A percentile compares a stretch with the other conserved stretches of the same genome.
Conservation (phyloP, 1,140 invertebrate genomes). For the Dysdera silvatica region DNA sequence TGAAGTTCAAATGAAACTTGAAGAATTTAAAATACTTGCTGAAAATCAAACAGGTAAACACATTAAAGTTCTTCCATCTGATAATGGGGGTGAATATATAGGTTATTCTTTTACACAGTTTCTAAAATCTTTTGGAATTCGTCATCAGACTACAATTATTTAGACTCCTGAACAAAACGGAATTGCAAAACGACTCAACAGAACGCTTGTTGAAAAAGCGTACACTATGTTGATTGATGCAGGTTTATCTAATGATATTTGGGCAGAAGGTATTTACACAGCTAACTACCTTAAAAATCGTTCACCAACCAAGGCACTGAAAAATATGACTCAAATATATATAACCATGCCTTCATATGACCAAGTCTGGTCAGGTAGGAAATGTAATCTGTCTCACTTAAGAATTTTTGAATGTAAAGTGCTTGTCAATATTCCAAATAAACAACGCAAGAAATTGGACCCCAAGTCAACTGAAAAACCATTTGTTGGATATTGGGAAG, state of each 20-base stretch:
- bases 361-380: slow-evolving; percentile 44
- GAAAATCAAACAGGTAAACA: no score
- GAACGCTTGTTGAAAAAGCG: slow-evolving; percentile 31
- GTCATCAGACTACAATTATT: background rate
- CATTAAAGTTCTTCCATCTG: no score
- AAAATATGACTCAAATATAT: slow-evolving; percentile 42
- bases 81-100: no score
- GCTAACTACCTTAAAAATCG: slow-evolving; percentile 45
- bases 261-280: slow-evolving; percentile 46
- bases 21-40: no score
- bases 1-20: no score
- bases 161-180: background rate
- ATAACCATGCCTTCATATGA: no score
- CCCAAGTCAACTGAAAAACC: slow-evolving; percentile 38
- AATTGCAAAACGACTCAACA: background rate
- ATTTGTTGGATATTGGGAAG: slow-evolving; percentile 43
- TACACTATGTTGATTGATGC: slow-evolving; percentile 41
- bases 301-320: slow-evolving; percentile 18
- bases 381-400: slow-evolving; percentile 47
- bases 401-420: slow-evolving; percentile 47
- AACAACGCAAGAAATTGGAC: slow-evolving; percentile 42
- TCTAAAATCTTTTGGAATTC: slow-evolving; percentile 43
- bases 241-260: slow-evolving; percentile 41
- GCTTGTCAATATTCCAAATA: slow-evolving; percentile 41
- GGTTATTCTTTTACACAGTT: no score